Evolutionary conservation across 2,888 invertebrate genomes (phyloP).

Genomic region (Eumacrocentrus americanus): DNA sequence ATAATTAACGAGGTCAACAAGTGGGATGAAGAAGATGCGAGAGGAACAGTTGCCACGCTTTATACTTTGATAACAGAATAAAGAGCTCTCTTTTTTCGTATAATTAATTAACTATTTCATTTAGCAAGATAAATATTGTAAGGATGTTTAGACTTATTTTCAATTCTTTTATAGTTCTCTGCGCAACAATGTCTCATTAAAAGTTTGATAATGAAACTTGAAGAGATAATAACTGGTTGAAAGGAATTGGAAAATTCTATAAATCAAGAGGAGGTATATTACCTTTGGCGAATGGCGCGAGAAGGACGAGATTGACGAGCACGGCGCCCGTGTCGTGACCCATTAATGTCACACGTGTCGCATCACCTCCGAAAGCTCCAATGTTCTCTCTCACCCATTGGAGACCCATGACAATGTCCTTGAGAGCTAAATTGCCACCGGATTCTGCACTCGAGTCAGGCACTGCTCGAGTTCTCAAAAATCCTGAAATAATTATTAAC

Average conservation of each 20-base stretch:
- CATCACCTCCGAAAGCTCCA: constrained; percentile 88
- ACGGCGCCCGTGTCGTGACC: constrained; percentile 90
- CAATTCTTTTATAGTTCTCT: no score
- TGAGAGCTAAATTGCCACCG: constrained; percentile 75
- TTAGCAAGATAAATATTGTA: no score
- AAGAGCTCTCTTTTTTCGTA: neutral
- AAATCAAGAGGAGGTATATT: neutral
- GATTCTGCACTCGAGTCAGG: constrained; percentile 59
- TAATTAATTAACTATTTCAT: neutral
- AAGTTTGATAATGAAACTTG: no score
- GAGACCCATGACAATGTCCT: constrained; percentile 83
- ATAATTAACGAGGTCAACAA: constrained; percentile 12
- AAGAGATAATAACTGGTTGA: no score
- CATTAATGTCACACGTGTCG: constrained; percentile 77
- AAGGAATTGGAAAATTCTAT: no score
- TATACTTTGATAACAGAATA: neutral
- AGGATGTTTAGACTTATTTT: no score
- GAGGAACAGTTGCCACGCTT: neutral
- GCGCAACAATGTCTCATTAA: no score
- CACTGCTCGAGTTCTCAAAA: constrained; percentile 64
- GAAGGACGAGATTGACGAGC: constrained; percentile 80
- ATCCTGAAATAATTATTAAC: constrained; percentile 64
- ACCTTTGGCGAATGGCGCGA: constrained; percentile 79
- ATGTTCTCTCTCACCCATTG: constrained; percentile 85
- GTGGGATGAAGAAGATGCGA: neutral